Base-by-base conservation (phyloP, 2,113 vertebrate species). In the Notiomystis cincta region DNA sequence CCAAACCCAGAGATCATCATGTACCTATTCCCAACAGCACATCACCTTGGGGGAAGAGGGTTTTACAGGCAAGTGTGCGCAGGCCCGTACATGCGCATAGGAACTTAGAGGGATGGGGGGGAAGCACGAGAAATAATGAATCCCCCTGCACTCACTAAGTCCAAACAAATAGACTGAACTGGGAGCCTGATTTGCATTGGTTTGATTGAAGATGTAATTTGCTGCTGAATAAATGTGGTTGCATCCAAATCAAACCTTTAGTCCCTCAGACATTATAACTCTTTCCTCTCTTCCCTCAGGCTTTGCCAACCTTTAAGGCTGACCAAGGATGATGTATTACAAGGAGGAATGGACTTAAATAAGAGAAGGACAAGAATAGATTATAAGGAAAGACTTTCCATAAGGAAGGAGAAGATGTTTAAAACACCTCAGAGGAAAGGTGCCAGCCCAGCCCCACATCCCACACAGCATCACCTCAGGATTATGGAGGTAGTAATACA, bases 121-220 rank as follows among this genome's bases (percentile, higher is more conserved):
- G 48, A 83, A 90, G 83, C 90, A 71, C 38, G 50, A 40, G 65
- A 81, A 90, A 80, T 90, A 94, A 92, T 71, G 77, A 96, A 93
- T 81, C 90, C 90, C 88, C 44, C 40, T 87, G 80, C 83, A 90
- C 90, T 96, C 95, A 87, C 86, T 67, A 64, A 83, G 86, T 73
- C 93, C 95, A 92, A 95, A 93, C 65, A 97, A 97, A 96, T 28
- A 94, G 86, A 92, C 88, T 84, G 90, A 88, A 95, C 89, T 33
- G 77, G 80, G 65, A 89, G 53, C 65, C 56, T 90, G 65, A 94
- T 93, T 92, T 87, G 76, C 90, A 91, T 93, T 10, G 50, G 69
- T 94, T 95, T 97, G 93, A 96, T 96, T 95, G 93, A 95, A 96
- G 94, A 91, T 85, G 79, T 91, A 93, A 96, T 97, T 95, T 95